phyloP scores from a whole-genome alignment of 2,797 vertebrate species.

The Galago senegalensis region DNA sequence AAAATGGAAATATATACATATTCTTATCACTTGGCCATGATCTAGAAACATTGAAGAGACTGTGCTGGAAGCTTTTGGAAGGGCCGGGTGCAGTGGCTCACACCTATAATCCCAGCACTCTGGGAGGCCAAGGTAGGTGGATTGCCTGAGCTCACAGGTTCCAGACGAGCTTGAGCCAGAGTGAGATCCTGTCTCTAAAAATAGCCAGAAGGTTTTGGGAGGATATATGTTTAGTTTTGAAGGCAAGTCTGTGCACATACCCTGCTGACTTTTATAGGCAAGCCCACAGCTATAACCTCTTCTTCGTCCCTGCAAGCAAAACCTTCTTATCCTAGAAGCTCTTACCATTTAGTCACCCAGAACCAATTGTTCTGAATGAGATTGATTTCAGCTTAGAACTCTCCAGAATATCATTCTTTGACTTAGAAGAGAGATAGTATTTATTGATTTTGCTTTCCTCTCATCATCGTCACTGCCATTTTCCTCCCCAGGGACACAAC shows the following conservation, averaged over 20 bases:
- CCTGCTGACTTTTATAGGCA: background rate
- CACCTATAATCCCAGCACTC: too few relatives aligned
- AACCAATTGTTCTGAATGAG: background rate
- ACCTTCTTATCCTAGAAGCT: background rate
- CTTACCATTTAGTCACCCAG: slow-evolving; percentile 1
- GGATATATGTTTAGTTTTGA: background rate
- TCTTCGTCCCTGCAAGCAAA: background rate
- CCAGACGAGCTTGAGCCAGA: too few relatives aligned
- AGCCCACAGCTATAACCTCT: background rate
- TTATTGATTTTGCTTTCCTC: slow-evolving; percentile 3
- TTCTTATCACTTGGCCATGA: background rate
- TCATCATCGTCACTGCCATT: slow-evolving; percentile 58
- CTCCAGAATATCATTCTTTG: slow-evolving; percentile 15
- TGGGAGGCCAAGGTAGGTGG: too few relatives aligned
- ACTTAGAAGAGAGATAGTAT: background rate
- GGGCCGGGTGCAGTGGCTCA: too few relatives aligned
- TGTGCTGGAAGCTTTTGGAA: background rate
- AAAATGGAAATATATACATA: slow-evolving; percentile 12
- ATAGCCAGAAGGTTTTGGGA: background rate
- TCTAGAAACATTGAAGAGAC: slow-evolving; percentile 22
- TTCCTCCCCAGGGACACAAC: slow-evolving; percentile 93
- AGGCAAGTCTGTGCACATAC: background rate
- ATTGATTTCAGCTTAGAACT: slow-evolving; percentile 14
- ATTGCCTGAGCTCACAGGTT: too few relatives aligned
- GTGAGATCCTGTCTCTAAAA: too few relatives aligned